Base-by-base conservation (phyloP, 2,113 vertebrate species). In the Turnix velox region DNA sequence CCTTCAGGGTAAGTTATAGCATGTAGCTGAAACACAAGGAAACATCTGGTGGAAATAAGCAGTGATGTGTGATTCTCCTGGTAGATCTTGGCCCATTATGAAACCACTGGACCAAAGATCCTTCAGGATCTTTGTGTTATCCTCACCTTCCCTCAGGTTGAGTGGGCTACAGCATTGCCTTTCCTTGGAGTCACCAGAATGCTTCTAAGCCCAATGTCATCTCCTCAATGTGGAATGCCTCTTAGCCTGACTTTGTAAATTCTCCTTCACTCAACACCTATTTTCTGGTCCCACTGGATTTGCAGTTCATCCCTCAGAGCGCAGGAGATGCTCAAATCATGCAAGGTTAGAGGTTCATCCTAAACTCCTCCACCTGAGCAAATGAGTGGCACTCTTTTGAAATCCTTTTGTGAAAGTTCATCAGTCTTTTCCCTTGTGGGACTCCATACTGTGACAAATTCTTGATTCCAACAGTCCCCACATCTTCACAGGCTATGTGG, bases 171-270 rank as follows among this genome's bases (percentile, higher is more conserved):
- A 84, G 31, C 37, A 10, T 14, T 61, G 54, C 30, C 7, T 22
- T 54, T 73, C 9, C 67, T n/a, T 28, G 46, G 35, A 42, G 33
- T 12, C 3, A 24, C 16, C 30, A 54, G 35, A 33, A 6, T 1
- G 0, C 57, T 66, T 37, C 78, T 57, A 30, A 42, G 30, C 83
- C 24, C 31, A 19, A 0, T 15, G 33, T 5, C 33, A 0, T 1
- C 42, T 62, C 18, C 8, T 65, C 25, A 14, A 2, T 1, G 1
- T 11, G 12, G 18, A 67, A 8, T 39, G 9, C 22, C 15, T 61
- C 6, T 1, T 8, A 40, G 49, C 33, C 74, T 62, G 55, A 8
- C 19, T 74, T 68, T 40, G 43, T 16, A 58, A 69, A 3, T 63
- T 15, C 6, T 51, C 7, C 43, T 84, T 79, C 30, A 85, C 58